Conservation (phyloP, 2,888 invertebrate species). For the Ctena decussata region DNA sequence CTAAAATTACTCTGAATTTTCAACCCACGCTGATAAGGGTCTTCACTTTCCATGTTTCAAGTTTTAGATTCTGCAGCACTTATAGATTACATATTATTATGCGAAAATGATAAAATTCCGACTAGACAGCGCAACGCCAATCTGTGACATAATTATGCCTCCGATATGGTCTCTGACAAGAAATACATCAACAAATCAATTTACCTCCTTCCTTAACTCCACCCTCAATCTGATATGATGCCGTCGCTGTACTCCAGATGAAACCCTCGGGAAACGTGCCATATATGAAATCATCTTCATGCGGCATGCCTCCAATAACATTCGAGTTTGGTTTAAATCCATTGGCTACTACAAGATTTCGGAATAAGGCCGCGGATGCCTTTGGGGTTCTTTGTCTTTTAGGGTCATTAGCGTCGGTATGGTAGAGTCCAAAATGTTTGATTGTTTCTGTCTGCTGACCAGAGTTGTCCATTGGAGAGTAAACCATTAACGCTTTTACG, state of each 20-base stretch:
- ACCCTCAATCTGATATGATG: conserved; percentile 90
- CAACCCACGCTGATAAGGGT: no score
- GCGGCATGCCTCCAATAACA: conserved; percentile 9
- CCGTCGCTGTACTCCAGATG: conserved; percentile 86
- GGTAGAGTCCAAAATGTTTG: conserved; percentile 91
- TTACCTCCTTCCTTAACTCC: conserved; percentile 90
- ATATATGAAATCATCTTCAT: conserved; percentile 66
- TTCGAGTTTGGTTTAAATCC: conserved; percentile 26
- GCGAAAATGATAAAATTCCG: no score
- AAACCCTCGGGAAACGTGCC: conserved; percentile 81
- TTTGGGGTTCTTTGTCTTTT: conserved; percentile 91
- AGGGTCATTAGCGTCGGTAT: conserved; percentile 91
- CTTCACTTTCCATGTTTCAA: no score
- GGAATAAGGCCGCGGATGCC: conserved; percentile 87
- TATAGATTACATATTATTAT: no score
- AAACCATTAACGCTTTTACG: conserved; percentile 90
- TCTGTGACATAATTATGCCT: no score
- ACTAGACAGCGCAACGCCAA: no score
- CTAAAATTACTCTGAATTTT: no score
- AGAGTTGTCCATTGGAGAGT: conserved; percentile 94
- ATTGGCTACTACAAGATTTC: conserved; percentile 44
- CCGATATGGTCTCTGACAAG: no score
- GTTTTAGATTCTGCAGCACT: no score
- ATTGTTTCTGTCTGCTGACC: conserved; percentile 93
- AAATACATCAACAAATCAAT: no score